Base-by-base conservation (phyloP, 2,113 vertebrate genomes). In the Silurus glanis region DNA sequence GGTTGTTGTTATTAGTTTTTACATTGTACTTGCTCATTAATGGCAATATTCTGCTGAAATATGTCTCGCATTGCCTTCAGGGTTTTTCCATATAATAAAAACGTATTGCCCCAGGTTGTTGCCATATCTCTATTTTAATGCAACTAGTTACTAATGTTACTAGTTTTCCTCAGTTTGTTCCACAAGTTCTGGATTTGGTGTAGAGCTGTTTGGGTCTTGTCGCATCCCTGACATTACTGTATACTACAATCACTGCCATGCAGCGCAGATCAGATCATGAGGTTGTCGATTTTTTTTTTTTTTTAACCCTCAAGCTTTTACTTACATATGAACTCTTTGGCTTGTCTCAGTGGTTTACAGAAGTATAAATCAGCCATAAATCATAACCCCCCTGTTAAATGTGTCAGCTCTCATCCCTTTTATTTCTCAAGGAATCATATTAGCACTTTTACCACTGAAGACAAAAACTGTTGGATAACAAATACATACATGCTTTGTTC, bases 391-490 rank as follows among this genome's bases (percentile, higher is more conserved):
- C 5, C 62, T 80, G 76, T 83, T 86, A 75, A 74, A 90, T 81
- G 88, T 88, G 86, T 79, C 71, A 16, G 51, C 91, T 87, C 79
- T 90, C 89, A 88, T 92, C 91, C 88, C 74, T 85, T 87, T 88
- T 90, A 89, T 91, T 87, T 93, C 91, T 93, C 91, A 92, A 90
- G 92, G 91, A 95, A 93, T 94, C 92, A 93, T 93, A 93, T 92
- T 93, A 95, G 95, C 95, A 96, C 95, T 95, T 95, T 94, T 90
- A 91, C 90, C 91, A 93, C 92, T 91, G 91, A 93, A 93, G 91
- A 92, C 84, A 87, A 90, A 91, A 93, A 91, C 91, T 76, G 67
- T 79, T 86, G 78, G 80, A 85, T 83, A 82, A 64, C 64, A 69
- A 80, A 87, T 67, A 89, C 92, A 76, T 85, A 87, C 80, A 81